phyloP scores from a whole-genome alignment of 2,113 vertebrate genomes.

The Pantherophis guttatus region DNA sequence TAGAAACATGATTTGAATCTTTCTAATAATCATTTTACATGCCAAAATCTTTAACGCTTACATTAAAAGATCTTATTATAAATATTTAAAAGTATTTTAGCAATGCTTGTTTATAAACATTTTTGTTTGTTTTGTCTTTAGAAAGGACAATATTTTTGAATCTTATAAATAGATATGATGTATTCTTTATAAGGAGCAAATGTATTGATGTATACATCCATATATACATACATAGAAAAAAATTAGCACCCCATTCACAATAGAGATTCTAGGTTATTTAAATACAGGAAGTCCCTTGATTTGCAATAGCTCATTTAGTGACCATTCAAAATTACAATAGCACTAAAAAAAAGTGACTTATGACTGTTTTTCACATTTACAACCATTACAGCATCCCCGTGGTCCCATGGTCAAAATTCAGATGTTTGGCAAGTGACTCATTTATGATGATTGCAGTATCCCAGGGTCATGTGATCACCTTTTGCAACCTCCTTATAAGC shows the following conservation, averaged over 20 bases:
- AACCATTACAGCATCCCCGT: background rate
- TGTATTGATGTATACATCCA: background rate
- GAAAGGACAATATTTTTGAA: background rate
- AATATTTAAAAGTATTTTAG: background rate
- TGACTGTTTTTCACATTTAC: background rate
- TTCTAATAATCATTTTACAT: background rate
- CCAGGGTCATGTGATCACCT: background rate
- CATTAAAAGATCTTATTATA: background rate
- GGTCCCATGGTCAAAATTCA: background rate
- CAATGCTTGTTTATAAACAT: background rate
- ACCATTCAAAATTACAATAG: background rate
- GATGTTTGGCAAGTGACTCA: background rate
- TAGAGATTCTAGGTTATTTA: background rate
- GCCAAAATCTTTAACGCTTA: background rate
- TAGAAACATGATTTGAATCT: background rate
- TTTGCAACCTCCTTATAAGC: background rate
- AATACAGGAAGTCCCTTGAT: background rate
- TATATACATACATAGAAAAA: background rate
- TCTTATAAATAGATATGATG: background rate
- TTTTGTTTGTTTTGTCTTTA: background rate
- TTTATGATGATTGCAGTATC: background rate
- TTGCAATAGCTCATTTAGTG: background rate
- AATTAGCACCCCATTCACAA: background rate
- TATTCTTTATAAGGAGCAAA: background rate
- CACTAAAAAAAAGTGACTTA: background rate